phyloP scores from a whole-genome alignment of 2,888 invertebrate species.

The Macrophya annulata region DNA sequence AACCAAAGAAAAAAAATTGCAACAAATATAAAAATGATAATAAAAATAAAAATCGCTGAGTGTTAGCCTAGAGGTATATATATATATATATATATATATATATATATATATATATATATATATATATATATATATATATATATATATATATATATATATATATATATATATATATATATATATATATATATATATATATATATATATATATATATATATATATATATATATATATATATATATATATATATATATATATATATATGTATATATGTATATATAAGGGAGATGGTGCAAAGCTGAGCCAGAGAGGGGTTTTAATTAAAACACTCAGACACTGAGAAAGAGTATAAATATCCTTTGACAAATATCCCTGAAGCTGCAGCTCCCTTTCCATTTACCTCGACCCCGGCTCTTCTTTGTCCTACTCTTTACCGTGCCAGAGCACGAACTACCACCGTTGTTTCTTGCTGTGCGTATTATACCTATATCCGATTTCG shows the following conservation, averaged over 20 bases:
- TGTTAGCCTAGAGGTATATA: background rate
- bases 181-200: too few species aligned
- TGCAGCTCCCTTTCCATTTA: slow-evolving; percentile 9
- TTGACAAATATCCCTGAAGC: slow-evolving; percentile 61
- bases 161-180: too few species aligned
- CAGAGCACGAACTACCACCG: slow-evolving; percentile 25
- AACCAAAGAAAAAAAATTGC: background rate
- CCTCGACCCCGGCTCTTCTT: background rate
- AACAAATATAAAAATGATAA: background rate
- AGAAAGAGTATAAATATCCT: slow-evolving; percentile 60
- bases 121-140: too few species aligned
- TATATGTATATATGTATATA: background rate
- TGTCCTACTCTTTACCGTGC: slow-evolving; percentile 1
- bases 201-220: too few species aligned
- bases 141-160: too few species aligned
- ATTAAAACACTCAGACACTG: slow-evolving; percentile 63
- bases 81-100: too few species aligned
- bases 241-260: too few species aligned
- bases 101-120: too few species aligned
- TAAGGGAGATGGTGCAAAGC: slow-evolving; percentile 9
- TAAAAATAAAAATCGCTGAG: background rate
- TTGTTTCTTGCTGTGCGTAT: slow-evolving; percentile 1
- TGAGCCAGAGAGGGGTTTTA: slow-evolving; percentile 58
- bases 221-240: too few species aligned
- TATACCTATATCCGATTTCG: slow-evolving; percentile 6